Conservation (phyloP, 2,113 vertebrate species). For the Acrocephalus arundinaceus region DNA sequence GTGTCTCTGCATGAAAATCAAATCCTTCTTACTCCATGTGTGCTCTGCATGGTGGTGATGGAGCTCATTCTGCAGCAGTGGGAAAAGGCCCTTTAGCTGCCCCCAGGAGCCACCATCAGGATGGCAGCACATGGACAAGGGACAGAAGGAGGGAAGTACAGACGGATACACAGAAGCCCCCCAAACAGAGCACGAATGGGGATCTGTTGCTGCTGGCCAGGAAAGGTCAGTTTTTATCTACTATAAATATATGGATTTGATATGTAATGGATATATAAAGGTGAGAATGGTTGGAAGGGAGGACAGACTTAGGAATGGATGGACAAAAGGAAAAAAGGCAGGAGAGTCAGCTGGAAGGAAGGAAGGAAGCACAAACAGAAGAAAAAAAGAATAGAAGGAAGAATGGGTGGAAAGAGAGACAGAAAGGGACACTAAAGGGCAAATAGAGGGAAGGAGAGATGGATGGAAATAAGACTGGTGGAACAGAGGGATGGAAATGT, state of each 20-base stretch:
- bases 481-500: background rate
- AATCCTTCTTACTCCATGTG: background rate
- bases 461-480: background rate
- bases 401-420: background rate
- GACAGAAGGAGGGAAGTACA: background rate
- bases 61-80: background rate
- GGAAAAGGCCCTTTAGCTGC: background rate
- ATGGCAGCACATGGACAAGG: background rate
- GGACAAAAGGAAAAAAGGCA: background rate
- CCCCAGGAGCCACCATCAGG: background rate
- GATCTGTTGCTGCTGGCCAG: background rate
- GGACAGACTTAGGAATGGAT: background rate
- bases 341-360: background rate
- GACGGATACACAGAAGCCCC: background rate
- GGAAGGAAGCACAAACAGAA: background rate
- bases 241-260: background rate
- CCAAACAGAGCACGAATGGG: rapidly evolving
- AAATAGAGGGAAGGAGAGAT: background rate
- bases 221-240: background rate
- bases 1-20: background rate
- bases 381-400: background rate
- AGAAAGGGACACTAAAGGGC: background rate
- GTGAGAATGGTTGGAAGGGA: background rate
- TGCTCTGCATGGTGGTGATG: background rate
- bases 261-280: background rate